Conservation (phyloP, 1,140 invertebrate species). For the Drosophila funebris region DNA sequence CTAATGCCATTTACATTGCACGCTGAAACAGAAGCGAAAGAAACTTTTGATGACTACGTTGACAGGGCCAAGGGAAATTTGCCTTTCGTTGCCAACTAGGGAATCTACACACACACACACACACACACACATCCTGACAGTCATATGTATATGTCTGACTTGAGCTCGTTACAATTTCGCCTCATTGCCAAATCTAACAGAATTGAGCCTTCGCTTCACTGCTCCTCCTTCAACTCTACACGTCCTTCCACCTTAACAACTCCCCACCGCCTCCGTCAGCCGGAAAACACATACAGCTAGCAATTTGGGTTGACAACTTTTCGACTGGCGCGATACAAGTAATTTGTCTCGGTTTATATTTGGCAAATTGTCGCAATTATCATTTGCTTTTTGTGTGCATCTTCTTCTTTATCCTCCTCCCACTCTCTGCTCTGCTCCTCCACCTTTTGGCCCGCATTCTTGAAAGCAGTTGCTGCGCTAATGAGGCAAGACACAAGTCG, state of each 20-base stretch:
- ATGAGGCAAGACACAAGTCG: slow-evolving; percentile 50
- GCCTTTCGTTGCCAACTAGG: slow-evolving; percentile 59
- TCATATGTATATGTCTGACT: slow-evolving; percentile 16
- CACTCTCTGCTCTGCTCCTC: not conserved
- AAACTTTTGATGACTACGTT: slow-evolving; percentile 64
- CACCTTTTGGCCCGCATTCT: not conserved
- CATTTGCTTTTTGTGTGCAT: slow-evolving; percentile 55
- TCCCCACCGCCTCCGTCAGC: not conserved
- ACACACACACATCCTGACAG: not conserved
- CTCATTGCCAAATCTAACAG: slow-evolving; percentile 56
- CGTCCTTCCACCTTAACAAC: not conserved
- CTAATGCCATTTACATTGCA: slow-evolving; percentile 51
- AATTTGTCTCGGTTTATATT: slow-evolving; percentile 61
- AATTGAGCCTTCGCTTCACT: slow-evolving; percentile 21
- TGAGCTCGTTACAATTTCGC: slow-evolving; percentile 73
- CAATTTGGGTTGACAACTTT: slow-evolving; percentile 72
- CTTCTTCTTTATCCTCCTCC: slow-evolving; percentile 4
- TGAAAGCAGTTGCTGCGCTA: slow-evolving; percentile 33
- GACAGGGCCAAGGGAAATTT: slow-evolving; percentile 71
- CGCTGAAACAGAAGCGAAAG: slow-evolving; percentile 29
- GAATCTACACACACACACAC: slow-evolving; percentile 10
- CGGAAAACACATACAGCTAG: slow-evolving; percentile 29
- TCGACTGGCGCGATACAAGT: slow-evolving; percentile 58
- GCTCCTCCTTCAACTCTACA: not conserved
- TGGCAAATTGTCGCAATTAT: slow-evolving; percentile 75